These are phyloP conservation scores for Tryphoninae sp. DNA, from an alignment of 2,888 invertebrate species.

Conservation along the genomic window DNA sequence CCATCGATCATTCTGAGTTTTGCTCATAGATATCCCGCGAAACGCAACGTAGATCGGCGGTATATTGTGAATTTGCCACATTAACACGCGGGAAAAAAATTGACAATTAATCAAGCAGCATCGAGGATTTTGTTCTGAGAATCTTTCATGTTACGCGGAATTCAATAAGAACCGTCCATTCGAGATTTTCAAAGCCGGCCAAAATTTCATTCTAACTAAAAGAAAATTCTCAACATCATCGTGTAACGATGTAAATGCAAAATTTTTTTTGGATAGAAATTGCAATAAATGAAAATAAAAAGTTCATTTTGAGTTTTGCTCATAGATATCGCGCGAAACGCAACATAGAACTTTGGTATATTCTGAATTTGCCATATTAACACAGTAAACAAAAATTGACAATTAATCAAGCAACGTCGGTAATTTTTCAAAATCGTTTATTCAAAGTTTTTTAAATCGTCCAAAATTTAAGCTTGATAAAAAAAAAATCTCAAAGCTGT, in stretches of 20 bases:
- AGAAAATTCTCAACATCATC: too few species aligned
- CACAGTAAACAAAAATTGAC: conserved; percentile 41
- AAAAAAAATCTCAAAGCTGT: too few species aligned
- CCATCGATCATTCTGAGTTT: conserved; percentile 57
- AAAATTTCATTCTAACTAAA: too few species aligned
- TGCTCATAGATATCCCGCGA: conserved; percentile 44
- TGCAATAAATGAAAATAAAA: too few species aligned
- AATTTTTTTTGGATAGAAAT: too few species aligned
- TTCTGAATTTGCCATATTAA: conserved; percentile 35
- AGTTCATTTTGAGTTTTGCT: conserved; percentile 43
- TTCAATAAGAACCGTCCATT: neutral
- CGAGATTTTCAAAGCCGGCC: neutral
- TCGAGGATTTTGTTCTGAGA: conserved; percentile 37
- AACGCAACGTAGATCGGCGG: conserved; percentile 38
- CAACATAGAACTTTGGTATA: conserved; percentile 27
- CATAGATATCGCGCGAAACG: conserved; percentile 51
- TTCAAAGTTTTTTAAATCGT: too few species aligned
- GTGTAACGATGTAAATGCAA: too few species aligned
- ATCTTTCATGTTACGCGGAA: neutral
- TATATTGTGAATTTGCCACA: conserved; percentile 34
- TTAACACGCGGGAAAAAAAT: conserved; percentile 38
- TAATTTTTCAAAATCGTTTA: neutral
- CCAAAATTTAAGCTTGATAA: too few species aligned
- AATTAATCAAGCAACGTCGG: conserved; percentile 45
- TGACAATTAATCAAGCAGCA: conserved; percentile 51